phyloP scores from a whole-genome alignment of 2,113 vertebrate species.

The Muntiacus reevesi region DNA sequence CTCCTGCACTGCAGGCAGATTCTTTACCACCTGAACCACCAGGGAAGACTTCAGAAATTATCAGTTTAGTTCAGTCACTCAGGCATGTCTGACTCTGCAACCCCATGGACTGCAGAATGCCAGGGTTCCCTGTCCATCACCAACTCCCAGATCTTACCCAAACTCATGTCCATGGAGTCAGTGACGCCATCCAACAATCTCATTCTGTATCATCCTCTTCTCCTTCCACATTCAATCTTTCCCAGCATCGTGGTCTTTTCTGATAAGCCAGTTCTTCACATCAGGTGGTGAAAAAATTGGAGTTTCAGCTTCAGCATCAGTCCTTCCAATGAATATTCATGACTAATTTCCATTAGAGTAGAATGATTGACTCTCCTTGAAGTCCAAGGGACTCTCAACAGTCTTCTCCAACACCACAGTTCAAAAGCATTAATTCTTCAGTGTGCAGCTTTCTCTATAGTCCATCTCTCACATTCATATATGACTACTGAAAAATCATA shows the following conservation, averaged over 20 bases:
- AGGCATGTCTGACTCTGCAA: fast-evolving
- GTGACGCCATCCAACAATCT: neutral
- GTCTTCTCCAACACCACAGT: neutral
- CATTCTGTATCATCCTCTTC: neutral
- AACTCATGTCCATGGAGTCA: neutral
- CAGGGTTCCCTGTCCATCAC: neutral
- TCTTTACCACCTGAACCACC: neutral
- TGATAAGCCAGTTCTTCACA: neutral
- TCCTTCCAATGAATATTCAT: neutral
- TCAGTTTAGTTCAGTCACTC: neutral
- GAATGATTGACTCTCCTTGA: neutral
- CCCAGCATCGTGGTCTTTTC: neutral
- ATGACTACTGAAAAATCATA: neutral
- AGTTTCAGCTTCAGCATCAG: neutral
- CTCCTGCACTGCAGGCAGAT: neutral
- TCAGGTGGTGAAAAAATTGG: neutral
- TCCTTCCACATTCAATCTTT: neutral
- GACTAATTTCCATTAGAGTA: neutral
- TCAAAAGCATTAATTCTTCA: neutral
- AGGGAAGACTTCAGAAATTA: neutral
- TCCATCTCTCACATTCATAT: neutral
- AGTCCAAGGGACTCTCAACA: neutral
- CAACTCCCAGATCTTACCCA: neutral
- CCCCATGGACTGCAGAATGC: neutral
- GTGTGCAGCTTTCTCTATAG: neutral